phyloP scores from a whole-genome alignment of 2,888 invertebrate species.

The Lithophane ornitopus region DNA sequence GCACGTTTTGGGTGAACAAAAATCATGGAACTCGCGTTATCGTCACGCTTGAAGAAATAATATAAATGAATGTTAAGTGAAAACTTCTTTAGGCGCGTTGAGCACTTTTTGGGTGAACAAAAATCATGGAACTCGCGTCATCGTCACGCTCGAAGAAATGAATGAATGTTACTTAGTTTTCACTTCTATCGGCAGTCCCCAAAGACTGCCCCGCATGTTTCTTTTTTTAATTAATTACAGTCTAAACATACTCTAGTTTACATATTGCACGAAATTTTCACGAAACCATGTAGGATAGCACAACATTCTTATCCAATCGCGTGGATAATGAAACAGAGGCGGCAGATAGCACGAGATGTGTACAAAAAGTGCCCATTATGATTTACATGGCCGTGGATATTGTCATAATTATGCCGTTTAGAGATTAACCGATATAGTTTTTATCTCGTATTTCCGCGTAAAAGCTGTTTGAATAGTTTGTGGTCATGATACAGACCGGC shows the following conservation, averaged over 20 bases:
- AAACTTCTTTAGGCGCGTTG: too few species aligned
- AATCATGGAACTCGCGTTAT: too few species aligned
- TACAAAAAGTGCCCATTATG: slow-evolving; percentile 47
- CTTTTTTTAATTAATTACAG: slow-evolving; percentile 14
- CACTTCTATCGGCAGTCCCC: too few species aligned
- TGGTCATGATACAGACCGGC: slow-evolving; percentile 47
- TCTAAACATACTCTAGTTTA: slow-evolving; percentile 33
- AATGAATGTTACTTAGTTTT: too few species aligned
- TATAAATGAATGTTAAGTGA: too few species aligned
- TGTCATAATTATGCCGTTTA: slow-evolving; percentile 50
- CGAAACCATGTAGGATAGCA: slow-evolving; percentile 22
- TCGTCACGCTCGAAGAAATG: too few species aligned
- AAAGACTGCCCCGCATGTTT: too few species aligned
- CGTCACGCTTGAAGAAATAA: too few species aligned
- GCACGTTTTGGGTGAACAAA: too few species aligned
- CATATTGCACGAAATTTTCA: slow-evolving; percentile 31
- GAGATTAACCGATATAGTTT: slow-evolving; percentile 33
- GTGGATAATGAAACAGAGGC: slow-evolving; percentile 36
- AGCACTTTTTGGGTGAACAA: too few species aligned
- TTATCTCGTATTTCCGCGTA: slow-evolving; percentile 38
- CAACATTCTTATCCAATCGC: slow-evolving; percentile 25
- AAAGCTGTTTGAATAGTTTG: slow-evolving; percentile 25
- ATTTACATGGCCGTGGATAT: slow-evolving; percentile 54
- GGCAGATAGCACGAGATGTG: slow-evolving; percentile 51
- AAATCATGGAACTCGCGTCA: too few species aligned